These are phyloP conservation scores for Agrotis clavis DNA, from an alignment of 2,888 invertebrate species.

Conservation along the genomic window DNA sequence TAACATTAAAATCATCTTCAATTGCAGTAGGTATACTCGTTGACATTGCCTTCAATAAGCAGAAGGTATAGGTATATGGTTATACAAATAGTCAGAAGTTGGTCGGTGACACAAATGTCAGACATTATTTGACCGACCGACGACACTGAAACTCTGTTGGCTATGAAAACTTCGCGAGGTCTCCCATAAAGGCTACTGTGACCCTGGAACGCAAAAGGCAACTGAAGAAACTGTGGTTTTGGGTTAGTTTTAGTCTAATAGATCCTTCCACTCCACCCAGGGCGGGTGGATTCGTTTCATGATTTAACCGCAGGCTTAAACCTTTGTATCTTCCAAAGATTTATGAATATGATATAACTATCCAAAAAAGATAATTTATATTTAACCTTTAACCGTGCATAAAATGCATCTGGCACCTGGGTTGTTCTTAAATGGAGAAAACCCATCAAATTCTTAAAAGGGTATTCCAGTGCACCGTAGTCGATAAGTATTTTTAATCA, in stretches of 20 bases:
- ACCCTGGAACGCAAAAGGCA: no score
- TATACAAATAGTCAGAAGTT: constrained; percentile 2
- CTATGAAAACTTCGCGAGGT: no score
- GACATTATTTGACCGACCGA: neutral
- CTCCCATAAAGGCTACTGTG: no score
- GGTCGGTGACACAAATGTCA: constrained; percentile 12
- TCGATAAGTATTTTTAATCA: constrained; percentile 25
- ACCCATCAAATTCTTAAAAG: constrained; percentile 29
- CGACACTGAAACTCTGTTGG: no score
- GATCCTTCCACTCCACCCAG: no score
- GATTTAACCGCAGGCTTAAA: no score
- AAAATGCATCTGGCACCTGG: neutral
- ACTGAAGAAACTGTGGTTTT: no score
- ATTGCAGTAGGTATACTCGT: constrained; percentile 34
- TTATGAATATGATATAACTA: neutral
- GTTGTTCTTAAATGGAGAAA: constrained; percentile 34
- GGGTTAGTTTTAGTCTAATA: no score
- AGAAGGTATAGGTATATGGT: constrained; percentile 2
- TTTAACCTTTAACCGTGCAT: constrained; percentile 1
- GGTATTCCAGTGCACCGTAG: neutral
- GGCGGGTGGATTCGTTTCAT: no score
- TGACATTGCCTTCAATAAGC: constrained; percentile 35
- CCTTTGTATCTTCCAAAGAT: neutral
- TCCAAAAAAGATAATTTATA: neutral
- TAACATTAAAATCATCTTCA: constrained; percentile 34